Base-by-base conservation (phyloP, 2,797 vertebrate species). In the Sebastiscus tertius region DNA sequence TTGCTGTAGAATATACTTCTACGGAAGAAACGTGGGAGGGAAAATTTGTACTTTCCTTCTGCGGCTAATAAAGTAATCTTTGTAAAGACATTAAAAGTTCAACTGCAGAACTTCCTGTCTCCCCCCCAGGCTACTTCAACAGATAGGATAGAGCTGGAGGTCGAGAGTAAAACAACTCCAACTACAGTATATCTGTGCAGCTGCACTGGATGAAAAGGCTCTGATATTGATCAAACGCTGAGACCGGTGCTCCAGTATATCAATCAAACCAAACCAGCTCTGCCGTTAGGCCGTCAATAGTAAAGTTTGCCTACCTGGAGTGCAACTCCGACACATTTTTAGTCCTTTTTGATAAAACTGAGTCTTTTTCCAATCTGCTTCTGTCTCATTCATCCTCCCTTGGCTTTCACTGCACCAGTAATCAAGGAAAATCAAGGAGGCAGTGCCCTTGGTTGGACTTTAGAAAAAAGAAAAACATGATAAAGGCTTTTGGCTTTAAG, bases 151-250 rank as follows among this genome's bases (percentile, higher is more conserved):
- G 72, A 54, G 42, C 67, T 33, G 20, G 54, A 82, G 81, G 86
- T 86, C 61, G 13, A 8, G 22, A 81, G 72, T 58, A 65, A 89
- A 88, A 87, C 74, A 76, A 82, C 65, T 83, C 34, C 29, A 64
- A 31, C 75, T 80, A 31, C 67, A 81, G 75, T 64, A 55, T 54
- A 26, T 86, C 52, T 77, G 80, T 75, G 59, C 68, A 78, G 80
- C 68, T 31, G 59, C 65, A 63, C 76, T 75, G 81, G 85, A 89
- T 89, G 83, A 84, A 84, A 88, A 82, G 71, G 55, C 84, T 88
- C 81, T 68, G 79, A 73, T 92, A 89, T 90, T 79, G 92, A 92
- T 88, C 86, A 88, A 85, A 87, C 72, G 80, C 77, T 90, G 42
- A 77, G 61, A 72, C 65, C 6, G 24, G 4, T 77, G 79, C 84